Base-by-base conservation (phyloP, 2,888 invertebrate species). In the Netelia melanura region DNA sequence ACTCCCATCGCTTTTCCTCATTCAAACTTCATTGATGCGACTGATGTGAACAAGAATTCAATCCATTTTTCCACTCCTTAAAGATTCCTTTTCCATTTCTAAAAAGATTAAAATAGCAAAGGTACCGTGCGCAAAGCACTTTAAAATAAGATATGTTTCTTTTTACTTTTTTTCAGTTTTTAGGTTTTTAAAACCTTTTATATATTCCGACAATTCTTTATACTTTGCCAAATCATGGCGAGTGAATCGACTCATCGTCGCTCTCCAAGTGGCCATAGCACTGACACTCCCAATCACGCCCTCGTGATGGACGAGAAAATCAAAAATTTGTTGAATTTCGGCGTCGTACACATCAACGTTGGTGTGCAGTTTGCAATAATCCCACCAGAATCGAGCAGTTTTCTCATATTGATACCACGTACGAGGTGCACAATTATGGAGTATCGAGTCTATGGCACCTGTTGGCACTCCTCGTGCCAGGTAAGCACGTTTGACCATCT, bases 341-440 rank as follows among this genome's bases (percentile, higher is more conserved):
- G 64, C 76, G 3, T 43, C 11, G 62, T 43, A 67, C 56, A 76
- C 76, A 17, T 76, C 11, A n/a, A 56, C 17, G 9, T 58, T 44
- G 10, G 21, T 43, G 14, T 44, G 17, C 9, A 23, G 17, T 9
- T 10, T 23, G 44, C 76, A 76, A 38, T 43, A 76, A 8, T 76
- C 21, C 76, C 76, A 76, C 76, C 76, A 76, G 21, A 17, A 44
- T 23, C 76, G 76, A 10, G 56, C 3, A 3, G 65, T 9, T 9
- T n/a, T 9, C 44, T 67, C 56, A 17, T 76, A 76, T 1, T 9
- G 3, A 11, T 56, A 43, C 65, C 65, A 25, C 23, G 76, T 76
- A 8, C 54, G 21, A 2, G 5, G 2, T 9, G 23, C n/a, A 5
- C 23, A 56, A 10, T 11, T 10, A 3, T 25, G 9, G 10, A 43